Evolutionary conservation across 2,113 vertebrate genomes (phyloP).

Genomic region (Falcunculus frontatus): DNA sequence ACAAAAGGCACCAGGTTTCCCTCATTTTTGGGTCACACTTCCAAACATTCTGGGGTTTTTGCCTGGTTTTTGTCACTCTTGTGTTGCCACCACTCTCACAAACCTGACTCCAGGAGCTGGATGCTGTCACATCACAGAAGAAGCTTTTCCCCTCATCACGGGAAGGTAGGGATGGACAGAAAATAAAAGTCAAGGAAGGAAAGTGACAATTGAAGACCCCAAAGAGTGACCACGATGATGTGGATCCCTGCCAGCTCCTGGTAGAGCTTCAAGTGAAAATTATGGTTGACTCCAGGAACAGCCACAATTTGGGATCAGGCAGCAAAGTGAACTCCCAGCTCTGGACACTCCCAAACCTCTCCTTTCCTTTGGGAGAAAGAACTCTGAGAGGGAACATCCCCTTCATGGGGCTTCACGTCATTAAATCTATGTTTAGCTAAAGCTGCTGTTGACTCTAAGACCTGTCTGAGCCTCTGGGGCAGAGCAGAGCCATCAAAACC

Average conservation of each 20-base stretch:
- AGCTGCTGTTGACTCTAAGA: not conserved
- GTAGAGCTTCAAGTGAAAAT: not conserved
- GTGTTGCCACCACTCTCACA: not conserved
- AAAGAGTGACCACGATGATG: accelerated
- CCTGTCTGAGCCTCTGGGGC: not conserved
- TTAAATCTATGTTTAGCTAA: not conserved
- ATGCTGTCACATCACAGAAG: not conserved
- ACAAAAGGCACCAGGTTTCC: not conserved
- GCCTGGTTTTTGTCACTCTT: not conserved
- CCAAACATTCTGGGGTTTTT: not conserved
- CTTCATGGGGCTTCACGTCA: not conserved
- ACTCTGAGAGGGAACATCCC: not conserved
- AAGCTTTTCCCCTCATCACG: accelerated
- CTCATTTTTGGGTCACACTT: not conserved
- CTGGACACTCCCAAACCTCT: accelerated
- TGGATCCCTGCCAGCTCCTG: not conserved
- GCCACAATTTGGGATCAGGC: accelerated
- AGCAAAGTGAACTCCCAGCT: not conserved
- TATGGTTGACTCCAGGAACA: no score
- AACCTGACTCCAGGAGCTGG: not conserved
- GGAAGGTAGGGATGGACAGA: not conserved
- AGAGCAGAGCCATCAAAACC: not conserved
- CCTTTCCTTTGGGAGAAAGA: not conserved
- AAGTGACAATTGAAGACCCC: not conserved
- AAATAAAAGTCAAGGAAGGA: accelerated